Evolutionary conservation across 2,888 invertebrate genomes (phyloP).

Genomic region (Morinoia aosen): DNA sequence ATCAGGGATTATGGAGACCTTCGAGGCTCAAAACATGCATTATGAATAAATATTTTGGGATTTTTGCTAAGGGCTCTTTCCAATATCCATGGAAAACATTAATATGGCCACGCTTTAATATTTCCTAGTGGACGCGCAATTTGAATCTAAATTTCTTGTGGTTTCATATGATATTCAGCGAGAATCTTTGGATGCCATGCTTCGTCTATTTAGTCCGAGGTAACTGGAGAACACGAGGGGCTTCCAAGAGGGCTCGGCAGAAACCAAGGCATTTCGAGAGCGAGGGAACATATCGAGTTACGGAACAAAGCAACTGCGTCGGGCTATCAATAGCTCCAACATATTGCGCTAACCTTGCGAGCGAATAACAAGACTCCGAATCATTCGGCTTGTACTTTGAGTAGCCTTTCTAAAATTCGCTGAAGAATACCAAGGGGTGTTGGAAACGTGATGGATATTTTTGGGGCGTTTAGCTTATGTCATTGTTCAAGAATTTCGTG

Average conservation of each 20-base stretch:
- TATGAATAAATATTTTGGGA: constrained; percentile 49
- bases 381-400: background rate
- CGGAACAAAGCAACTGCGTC: background rate
- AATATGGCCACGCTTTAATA: background rate
- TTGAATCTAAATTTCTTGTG: constrained; percentile 12
- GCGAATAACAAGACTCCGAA: background rate
- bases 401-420: background rate
- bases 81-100: background rate
- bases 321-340: background rate
- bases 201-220: constrained; percentile 32
- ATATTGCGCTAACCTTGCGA: background rate
- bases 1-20: constrained; percentile 43
- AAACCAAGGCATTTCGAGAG: constrained; percentile 47
- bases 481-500: too few species aligned
- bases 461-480: too few species aligned
- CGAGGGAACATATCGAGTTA: constrained; percentile 21
- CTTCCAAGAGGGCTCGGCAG: constrained; percentile 32
- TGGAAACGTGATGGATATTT: background rate
- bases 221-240: constrained; percentile 43
- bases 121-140: background rate
- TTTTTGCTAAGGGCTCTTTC: constrained; percentile 25
- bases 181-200: constrained; percentile 29
- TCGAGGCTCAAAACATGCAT: constrained; percentile 20
- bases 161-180: background rate
- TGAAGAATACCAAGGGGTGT: background rate